Evolutionary conservation across 2,888 invertebrate species (phyloP).

Genomic region (Tridacna gigas): DNA sequence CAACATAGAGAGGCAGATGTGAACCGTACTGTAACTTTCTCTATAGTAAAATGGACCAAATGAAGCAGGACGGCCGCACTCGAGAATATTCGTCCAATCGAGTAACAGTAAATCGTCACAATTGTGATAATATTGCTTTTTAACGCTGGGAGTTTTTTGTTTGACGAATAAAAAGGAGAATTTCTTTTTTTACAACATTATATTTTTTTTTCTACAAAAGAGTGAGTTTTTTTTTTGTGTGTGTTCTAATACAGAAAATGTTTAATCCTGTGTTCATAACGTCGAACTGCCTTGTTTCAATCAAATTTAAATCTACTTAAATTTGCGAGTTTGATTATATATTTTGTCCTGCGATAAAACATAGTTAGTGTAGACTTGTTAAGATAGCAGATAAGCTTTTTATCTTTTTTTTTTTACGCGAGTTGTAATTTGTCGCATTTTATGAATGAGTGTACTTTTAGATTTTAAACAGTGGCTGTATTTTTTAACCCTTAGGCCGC

Average conservation of each 20-base stretch:
- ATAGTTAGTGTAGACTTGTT: too few species aligned
- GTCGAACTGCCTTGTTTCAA: too few species aligned
- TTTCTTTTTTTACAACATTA: neutral
- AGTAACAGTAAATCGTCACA: neutral
- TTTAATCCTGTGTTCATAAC: too few species aligned
- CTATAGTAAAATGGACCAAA: neutral
- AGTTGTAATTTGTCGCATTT: too few species aligned
- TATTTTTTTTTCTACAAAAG: neutral
- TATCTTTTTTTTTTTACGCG: too few species aligned
- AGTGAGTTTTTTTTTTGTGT: neutral
- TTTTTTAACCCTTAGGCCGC: too few species aligned
- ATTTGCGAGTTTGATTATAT: too few species aligned
- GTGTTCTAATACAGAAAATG: neutral
- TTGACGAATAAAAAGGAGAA: neutral
- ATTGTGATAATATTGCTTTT: neutral
- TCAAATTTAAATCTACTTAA: too few species aligned
- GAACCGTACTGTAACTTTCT: neutral
- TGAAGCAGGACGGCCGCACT: conserved; percentile 11
- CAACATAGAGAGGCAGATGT: neutral
- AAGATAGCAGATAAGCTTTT: too few species aligned
- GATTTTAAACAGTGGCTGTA: neutral
- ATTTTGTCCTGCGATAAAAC: too few species aligned
- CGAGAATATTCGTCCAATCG: conserved; percentile 11
- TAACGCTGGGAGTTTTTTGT: neutral
- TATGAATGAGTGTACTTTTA: too few species aligned